phyloP scores from a whole-genome alignment of 2,888 invertebrate species.

The Tyria jacobaeae region DNA sequence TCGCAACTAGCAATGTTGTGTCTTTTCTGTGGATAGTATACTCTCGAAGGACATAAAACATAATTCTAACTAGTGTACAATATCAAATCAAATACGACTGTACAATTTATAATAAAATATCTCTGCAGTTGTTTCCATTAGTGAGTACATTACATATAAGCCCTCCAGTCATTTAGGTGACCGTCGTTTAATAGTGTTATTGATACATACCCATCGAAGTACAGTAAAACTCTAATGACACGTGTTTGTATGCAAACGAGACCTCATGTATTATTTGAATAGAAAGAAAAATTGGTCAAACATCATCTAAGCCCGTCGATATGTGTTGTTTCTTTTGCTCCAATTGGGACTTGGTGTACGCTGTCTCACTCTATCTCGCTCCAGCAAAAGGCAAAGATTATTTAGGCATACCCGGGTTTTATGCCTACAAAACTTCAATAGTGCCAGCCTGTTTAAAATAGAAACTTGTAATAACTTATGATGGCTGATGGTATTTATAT shows the following conservation, averaged over 20 bases:
- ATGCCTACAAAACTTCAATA: slow-evolving; percentile 32
- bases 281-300: slow-evolving; percentile 78
- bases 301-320: slow-evolving; percentile 65
- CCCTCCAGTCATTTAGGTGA: not conserved
- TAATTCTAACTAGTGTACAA: too few species aligned
- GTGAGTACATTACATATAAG: not conserved
- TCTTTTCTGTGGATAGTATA: too few species aligned
- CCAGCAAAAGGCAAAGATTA: slow-evolving; percentile 71
- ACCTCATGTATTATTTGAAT: slow-evolving; percentile 76
- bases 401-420: slow-evolving; percentile 15
- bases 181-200: not conserved
- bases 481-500: not conserved
- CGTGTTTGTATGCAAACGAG: slow-evolving; percentile 45
- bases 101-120: not conserved
- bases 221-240: slow-evolving; percentile 36
- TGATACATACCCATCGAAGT: slow-evolving; percentile 20
- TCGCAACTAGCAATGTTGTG: too few species aligned
- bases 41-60: too few species aligned
- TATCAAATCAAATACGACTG: too few species aligned
- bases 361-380: slow-evolving; percentile 61
- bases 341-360: slow-evolving; percentile 33
- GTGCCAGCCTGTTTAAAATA: not conserved
- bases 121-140: not conserved
- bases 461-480: too few species aligned
- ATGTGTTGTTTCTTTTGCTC: slow-evolving; percentile 53